A percentile compares a stretch with the other conserved stretches of the same genome.
These are phyloP conservation scores for Apolygus lucorum DNA, from an alignment of 1,140 invertebrate genomes.

Conservation along the genomic window DNA sequence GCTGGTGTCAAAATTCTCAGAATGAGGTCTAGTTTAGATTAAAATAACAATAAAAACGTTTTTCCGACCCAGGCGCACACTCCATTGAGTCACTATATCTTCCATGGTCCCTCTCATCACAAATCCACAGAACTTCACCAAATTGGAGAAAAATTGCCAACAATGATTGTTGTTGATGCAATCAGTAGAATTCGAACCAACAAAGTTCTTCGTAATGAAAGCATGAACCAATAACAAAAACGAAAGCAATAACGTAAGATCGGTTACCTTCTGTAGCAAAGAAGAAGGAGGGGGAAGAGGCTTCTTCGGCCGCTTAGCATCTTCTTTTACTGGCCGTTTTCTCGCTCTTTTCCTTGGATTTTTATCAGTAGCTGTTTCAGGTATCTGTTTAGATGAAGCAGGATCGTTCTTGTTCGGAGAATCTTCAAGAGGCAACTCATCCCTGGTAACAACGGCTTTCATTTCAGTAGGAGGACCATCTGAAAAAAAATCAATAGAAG, in stretches of 20 bases:
- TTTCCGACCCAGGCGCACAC: no score
- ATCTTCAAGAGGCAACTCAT: not conserved
- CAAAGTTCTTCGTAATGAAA: no score
- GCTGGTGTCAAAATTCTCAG: no score
- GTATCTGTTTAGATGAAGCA: not conserved
- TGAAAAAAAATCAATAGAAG: not conserved
- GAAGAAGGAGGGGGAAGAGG: not conserved
- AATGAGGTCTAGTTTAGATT: no score
- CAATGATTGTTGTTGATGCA: no score
- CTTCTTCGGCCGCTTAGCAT: not conserved
- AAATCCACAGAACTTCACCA: no score
- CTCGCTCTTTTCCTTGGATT: not conserved
- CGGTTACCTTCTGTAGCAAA: conserved; percentile 15
- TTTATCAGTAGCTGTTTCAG: not conserved
- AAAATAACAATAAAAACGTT: no score
- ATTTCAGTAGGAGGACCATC: not conserved
- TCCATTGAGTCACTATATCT: no score
- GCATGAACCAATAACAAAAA: no score
- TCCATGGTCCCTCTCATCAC: no score
- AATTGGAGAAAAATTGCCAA: no score
- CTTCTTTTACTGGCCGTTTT: not conserved
- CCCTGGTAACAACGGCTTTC: not conserved
- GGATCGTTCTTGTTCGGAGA: not conserved
- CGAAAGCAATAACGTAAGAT: not conserved
- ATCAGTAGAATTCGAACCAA: no score